Evolutionary conservation across 2,888 invertebrate genomes (phyloP), one percentile per base, ranked within the genome.

Genomic region (Stomorhina lunata): DNA sequence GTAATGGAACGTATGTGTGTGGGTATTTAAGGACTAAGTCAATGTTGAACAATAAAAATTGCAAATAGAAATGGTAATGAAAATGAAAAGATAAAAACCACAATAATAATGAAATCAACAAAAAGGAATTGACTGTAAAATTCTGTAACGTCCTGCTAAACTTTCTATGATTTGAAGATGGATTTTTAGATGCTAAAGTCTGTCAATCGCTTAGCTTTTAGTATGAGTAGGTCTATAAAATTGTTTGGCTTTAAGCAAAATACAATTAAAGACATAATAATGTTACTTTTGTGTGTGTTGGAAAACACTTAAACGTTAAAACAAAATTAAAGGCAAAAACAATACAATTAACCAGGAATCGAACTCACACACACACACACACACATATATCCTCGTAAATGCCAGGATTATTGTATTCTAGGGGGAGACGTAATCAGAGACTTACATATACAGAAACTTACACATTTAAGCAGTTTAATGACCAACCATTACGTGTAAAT

Each of bases 181-280:
- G 77, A 81, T 81, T 81, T 78, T 63, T 48, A 68, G 53, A 40
- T 68, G 34, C 50, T 20, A 37, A 61, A 66, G 75, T 75, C 65
- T 75, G 34, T 75, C 65, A 53, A 65, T 43, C 10, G 45, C 32
- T 25, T 45, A 15, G 25, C 20, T 27, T 32, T 66, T 1, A 29
- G 75, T 68, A 29, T 79, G 66, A 53, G 72, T 25, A 59, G 45
- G 25, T 20, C 59, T 40, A 80, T 72, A 77, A 80, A 80, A 65
- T 68, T 72, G 68, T 80, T 59, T 73, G 68, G n/a, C 73, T 80
- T 20, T 45, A 53, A 73, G 63, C 53, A 43, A 63, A 75, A 78
- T 71, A 85, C 85, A 85, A 85, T 85, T 85, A 85, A 84, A 83
- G 83, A 82, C 83, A 84, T 80, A 80, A 83, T 85, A 85, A 85